These are phyloP conservation scores for Sciaenops ocellatus DNA, from an alignment of 2,797 vertebrate genomes.

Conservation along the genomic window DNA sequence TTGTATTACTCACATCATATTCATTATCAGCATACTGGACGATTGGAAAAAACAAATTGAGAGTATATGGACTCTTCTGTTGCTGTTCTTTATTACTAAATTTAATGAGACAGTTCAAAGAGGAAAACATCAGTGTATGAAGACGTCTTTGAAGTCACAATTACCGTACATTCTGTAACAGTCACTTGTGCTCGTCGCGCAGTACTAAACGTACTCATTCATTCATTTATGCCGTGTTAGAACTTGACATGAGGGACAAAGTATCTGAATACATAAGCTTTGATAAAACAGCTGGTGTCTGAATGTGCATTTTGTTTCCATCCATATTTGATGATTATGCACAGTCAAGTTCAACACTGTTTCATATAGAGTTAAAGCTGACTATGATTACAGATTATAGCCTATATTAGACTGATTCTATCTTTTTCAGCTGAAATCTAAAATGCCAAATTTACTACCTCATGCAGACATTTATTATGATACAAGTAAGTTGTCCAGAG, in stretches of 20 bases:
- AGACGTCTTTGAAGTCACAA: conserved; percentile 35
- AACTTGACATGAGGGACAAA: background rate
- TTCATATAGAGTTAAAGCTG: background rate
- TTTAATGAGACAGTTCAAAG: conserved; percentile 25
- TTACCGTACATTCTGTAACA: conserved; percentile 8
- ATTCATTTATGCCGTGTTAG: conserved; percentile 9
- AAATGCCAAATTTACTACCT: conserved; percentile 4
- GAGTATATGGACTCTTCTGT: background rate
- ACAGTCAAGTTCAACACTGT: background rate
- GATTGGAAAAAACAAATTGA: background rate
- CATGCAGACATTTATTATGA: conserved; percentile 6
- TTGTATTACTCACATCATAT: background rate
- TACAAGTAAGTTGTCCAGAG: conserved; percentile 22
- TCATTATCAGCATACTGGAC: conserved; percentile 6
- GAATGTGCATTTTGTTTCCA: conserved; percentile 24
- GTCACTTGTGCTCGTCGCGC: background rate
- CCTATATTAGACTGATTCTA: background rate
- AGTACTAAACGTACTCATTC: conserved; percentile 1
- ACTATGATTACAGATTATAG: conserved; percentile 7
- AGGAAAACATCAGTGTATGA: conserved; percentile 13
- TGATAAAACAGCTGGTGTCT: conserved; percentile 26
- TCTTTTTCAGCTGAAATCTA: background rate
- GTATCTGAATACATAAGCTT: conserved; percentile 9
- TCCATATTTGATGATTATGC: conserved; percentile 33
- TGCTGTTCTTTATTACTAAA: conserved; percentile 1